phyloP scores from a whole-genome alignment of 2,888 invertebrate species.

The Trypoxylon attenuatum region DNA sequence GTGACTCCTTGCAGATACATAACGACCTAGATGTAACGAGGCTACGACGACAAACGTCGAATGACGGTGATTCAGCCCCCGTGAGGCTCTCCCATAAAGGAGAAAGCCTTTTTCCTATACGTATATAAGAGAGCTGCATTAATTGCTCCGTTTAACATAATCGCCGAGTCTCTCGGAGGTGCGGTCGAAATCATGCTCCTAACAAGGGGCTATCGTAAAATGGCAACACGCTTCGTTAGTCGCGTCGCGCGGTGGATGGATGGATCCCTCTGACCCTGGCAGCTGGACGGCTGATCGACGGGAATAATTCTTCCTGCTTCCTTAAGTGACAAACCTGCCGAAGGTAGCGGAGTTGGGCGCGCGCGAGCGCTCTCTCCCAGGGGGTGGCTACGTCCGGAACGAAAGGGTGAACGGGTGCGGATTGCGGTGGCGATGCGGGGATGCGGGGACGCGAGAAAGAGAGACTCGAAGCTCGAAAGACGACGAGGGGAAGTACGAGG shows the following conservation, averaged over 20 bases:
- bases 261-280: conserved; percentile 24
- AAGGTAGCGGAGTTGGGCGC: conserved; percentile 13
- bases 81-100: no score
- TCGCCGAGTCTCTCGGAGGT: neutral
- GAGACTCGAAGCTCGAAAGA: neutral
- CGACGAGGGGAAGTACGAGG: neutral
- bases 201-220: neutral
- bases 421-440: neutral
- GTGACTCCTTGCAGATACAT: neutral
- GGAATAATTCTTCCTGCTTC: conserved; percentile 21
- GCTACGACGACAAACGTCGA: neutral
- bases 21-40: neutral
- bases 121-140: neutral
- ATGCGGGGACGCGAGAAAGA: conserved; percentile 10
- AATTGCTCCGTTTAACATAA: neutral
- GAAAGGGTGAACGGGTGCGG: no score
- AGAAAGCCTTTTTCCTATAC: no score
- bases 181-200: neutral
- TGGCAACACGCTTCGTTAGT: neutral
- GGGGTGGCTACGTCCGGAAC: neutral
- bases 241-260: no score
- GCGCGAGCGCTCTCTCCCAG: no score
- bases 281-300: conserved; percentile 31
- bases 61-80: neutral
- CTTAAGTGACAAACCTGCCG: conserved; percentile 8